Evolutionary conservation across 2,113 vertebrate species (phyloP), one percentile per base, ranked within the genome.

Genomic region (Rhabdornis inornatus): DNA sequence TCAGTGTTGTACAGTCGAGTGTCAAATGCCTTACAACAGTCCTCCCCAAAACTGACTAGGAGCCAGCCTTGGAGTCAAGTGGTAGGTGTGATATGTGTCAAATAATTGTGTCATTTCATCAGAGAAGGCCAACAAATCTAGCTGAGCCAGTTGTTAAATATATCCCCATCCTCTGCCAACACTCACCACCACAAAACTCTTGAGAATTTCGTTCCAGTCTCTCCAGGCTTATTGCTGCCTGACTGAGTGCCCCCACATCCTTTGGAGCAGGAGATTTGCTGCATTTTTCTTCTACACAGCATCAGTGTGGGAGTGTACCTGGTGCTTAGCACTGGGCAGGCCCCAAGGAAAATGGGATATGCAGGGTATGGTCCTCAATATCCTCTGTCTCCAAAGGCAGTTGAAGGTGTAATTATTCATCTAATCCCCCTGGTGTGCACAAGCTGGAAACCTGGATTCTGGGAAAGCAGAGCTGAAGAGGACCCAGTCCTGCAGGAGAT

Each of bases 21-120:
- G 91, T 94, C 94, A 92, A 50, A 71, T 14, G 45, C 66, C 65
- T 89, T 76, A 85, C 74, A 95, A 81, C 80, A 91, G 89, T 92
- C 94, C 83, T 94, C 94, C 95, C 83, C 71, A 60, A 89, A 89
- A 69, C 3, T 95, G 92, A 70, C 77, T 96, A 56, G 40, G 35
- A 81, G 39, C 81, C 64, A 96, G 71, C 83, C 80, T 80, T 70
- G 49, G 83, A 97, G 76, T 89, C 86, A 81, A 90, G 76, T 21
- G 14, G 92, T 96, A 71, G 94, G 91, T 94, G 94, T 95, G 89
- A 95, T 30, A 37, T 35, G 56, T 87, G 90, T 92, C 83, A 78
- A 68, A 60, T 49, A 60, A 63, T 76, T 83, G 65, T 75, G 72
- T 91, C 77, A 68, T 82, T 69, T 87, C 61, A 82, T 44, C 83